These are phyloP conservation scores for Presbytis comata DNA, from an alignment of 2,797 vertebrate species.

Conservation along the genomic window DNA sequence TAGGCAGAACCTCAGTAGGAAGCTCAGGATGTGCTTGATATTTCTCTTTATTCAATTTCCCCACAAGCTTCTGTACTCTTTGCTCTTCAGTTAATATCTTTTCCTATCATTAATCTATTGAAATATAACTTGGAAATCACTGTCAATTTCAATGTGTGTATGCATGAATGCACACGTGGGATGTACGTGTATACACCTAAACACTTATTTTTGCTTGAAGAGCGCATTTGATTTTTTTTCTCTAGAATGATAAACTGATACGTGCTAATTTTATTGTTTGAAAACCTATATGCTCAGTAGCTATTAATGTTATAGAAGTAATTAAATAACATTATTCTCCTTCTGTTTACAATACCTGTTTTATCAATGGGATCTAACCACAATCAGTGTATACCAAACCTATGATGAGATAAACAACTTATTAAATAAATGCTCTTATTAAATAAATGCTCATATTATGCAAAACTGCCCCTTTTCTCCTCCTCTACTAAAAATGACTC, in stretches of 20 bases:
- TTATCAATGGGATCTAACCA: background rate
- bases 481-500: background rate
- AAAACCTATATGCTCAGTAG: background rate
- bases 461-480: background rate
- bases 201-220: background rate
- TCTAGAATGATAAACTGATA: background rate
- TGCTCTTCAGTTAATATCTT: background rate
- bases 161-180: too few relatives aligned
- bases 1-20: background rate
- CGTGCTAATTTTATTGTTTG: background rate
- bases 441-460: background rate
- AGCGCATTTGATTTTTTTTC: background rate
- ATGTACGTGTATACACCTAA: background rate
- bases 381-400: background rate
- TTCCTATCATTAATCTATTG: background rate
- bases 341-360: background rate
- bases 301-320: background rate
- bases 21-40: background rate
- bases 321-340: background rate
- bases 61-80: background rate
- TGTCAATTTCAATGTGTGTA: background rate
- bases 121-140: background rate
- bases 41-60: background rate
- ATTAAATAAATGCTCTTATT: background rate
- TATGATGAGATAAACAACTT: background rate